phyloP scores from a whole-genome alignment of 1,140 invertebrate species.

The Drosophila malerkotliana region DNA sequence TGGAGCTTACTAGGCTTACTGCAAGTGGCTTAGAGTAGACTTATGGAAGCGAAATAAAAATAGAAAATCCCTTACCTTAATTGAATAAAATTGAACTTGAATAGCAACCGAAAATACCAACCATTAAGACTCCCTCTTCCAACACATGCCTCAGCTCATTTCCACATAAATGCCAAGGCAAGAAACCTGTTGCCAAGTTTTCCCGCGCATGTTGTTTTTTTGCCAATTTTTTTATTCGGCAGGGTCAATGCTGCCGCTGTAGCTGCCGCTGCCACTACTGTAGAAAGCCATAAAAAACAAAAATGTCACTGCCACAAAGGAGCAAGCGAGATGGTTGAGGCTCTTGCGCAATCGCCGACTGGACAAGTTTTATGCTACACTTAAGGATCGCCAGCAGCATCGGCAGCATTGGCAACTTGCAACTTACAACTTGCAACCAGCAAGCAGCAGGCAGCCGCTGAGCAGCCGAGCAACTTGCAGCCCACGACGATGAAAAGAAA shows the following conservation, averaged over 20 bases:
- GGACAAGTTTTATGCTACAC: slow-evolving; percentile 77
- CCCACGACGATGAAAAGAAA: slow-evolving; percentile 70
- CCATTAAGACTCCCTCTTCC: slow-evolving; percentile 1
- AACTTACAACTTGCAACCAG: slow-evolving; percentile 3
- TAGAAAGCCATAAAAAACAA: slow-evolving; percentile 70
- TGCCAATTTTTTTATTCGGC: slow-evolving; percentile 35
- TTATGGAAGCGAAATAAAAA: background rate
- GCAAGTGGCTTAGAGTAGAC: too few relatives aligned
- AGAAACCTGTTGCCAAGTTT: slow-evolving; percentile 72
- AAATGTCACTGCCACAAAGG: slow-evolving; percentile 56
- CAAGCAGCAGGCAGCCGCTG: slow-evolving; percentile 17
- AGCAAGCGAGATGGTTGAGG: slow-evolving; percentile 11
- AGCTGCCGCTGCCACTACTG: slow-evolving; percentile 6
- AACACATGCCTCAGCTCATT: slow-evolving; percentile 36
- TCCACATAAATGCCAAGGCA: slow-evolving; percentile 36
- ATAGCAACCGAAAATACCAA: background rate
- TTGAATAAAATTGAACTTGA: background rate
- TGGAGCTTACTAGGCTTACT: too few relatives aligned
- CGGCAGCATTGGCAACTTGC: slow-evolving; percentile 19
- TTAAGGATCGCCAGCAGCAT: slow-evolving; percentile 63
- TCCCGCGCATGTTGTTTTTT: slow-evolving; percentile 51
- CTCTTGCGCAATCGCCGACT: slow-evolving; percentile 70
- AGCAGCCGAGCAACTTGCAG: slow-evolving; percentile 17
- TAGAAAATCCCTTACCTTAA: background rate
- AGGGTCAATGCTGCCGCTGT: slow-evolving; percentile 72